phyloP scores from a whole-genome alignment of 2,888 invertebrate species.

The Hermodice carunculata region DNA sequence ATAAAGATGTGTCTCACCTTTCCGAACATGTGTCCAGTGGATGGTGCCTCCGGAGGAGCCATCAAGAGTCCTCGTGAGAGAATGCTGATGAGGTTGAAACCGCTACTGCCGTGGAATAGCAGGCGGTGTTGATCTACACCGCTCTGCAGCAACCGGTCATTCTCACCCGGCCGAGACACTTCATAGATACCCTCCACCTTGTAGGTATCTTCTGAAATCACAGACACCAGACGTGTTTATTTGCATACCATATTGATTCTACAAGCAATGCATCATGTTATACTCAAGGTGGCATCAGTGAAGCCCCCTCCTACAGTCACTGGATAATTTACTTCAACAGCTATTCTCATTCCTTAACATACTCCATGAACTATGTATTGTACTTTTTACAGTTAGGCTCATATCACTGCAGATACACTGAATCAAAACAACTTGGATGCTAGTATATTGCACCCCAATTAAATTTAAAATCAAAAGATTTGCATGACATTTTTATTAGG shows the following conservation, averaged over 20 bases:
- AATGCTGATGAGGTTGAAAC: constrained; percentile 72
- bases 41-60: constrained; percentile 69
- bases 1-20: constrained; percentile 54
- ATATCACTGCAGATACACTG: no score
- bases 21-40: constrained; percentile 70
- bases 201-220: background rate
- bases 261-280: no score
- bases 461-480: no score
- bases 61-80: constrained; percentile 71
- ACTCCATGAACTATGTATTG: no score
- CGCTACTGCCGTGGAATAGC: constrained; percentile 73
- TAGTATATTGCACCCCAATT: no score
- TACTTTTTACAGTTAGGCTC: no score
- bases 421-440: no score
- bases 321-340: no score
- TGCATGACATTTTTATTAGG: no score
- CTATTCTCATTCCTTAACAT: no score
- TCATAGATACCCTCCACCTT: constrained; percentile 62
- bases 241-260: background rate
- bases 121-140: constrained; percentile 59
- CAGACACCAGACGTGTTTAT: background rate
- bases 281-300: no score
- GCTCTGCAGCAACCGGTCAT: constrained; percentile 45
- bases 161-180: constrained; percentile 56
- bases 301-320: no score